A percentile compares a stretch with the other conserved stretches of the same genome.
Conservation (phyloP, 2,888 invertebrate genomes). For the Drosophila helvetica region DNA sequence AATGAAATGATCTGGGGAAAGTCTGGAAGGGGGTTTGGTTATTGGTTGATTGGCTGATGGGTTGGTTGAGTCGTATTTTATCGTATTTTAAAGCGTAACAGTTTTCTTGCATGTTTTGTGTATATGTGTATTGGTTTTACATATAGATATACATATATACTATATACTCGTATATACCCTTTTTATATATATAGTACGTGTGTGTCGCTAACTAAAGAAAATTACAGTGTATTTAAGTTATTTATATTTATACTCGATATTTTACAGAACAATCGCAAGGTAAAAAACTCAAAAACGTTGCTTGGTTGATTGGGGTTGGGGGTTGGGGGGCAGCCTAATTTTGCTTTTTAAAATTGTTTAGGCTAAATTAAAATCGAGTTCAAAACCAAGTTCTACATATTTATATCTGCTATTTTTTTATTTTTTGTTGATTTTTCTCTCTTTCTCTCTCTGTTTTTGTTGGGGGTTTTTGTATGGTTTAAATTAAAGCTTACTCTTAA, state of each 20-base stretch:
- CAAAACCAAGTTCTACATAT: conserved; percentile 2
- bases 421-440: conserved; percentile 15
- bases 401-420: conserved; percentile 1
- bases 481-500: conserved; percentile 48
- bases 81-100: conserved; percentile 71
- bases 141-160: conserved; percentile 28
- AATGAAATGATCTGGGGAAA: conserved; percentile 25
- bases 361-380: conserved; percentile 46
- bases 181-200: conserved; percentile 15
- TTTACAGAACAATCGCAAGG: conserved; percentile 44
- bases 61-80: conserved; percentile 22
- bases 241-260: conserved; percentile 43
- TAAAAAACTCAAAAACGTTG: conserved; percentile 36
- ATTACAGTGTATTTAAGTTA: conserved; percentile 58
- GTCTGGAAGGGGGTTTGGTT: conserved; percentile 14
- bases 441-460: conserved; percentile 25
- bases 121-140: conserved; percentile 46
- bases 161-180: conserved; percentile 17
- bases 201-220: conserved; percentile 59
- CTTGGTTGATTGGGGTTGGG: background rate
- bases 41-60: conserved; percentile 14
- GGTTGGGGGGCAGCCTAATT: conserved; percentile 37
- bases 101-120: conserved; percentile 72
- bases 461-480: conserved; percentile 34
- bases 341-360: conserved; percentile 52